These are phyloP conservation scores for Drosophila parvula DNA, from an alignment of 1,140 invertebrate species.

Conservation along the genomic window DNA sequence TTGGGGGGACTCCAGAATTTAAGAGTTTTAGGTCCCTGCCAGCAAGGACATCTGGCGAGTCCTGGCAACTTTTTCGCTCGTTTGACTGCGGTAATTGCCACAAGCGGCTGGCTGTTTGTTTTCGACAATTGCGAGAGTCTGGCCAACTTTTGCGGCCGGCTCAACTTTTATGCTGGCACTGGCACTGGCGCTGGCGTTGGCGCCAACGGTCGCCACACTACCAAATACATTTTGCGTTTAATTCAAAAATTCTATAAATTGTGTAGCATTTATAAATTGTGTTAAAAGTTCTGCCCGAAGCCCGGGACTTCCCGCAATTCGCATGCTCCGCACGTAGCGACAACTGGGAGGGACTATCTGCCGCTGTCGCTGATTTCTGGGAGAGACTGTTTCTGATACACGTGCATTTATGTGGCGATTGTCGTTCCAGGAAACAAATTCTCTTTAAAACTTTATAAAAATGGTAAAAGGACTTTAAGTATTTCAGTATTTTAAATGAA, in stretches of 20 bases:
- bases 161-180: constrained; percentile 63
- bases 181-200: constrained; percentile 7
- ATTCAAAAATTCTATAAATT: constrained; percentile 81
- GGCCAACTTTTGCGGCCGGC: constrained; percentile 26
- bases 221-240: constrained; percentile 58
- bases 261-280: constrained; percentile 76
- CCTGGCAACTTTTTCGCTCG: constrained; percentile 48
- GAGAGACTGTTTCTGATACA: constrained; percentile 29
- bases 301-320: constrained; percentile 50
- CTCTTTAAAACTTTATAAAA: background rate
- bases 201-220: constrained; percentile 23
- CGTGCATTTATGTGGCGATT: constrained; percentile 8
- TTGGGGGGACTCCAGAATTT: constrained; percentile 21
- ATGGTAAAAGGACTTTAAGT: background rate
- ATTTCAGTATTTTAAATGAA: no score
- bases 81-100: constrained; percentile 67
- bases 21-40: constrained; percentile 13
- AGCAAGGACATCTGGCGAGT: constrained; percentile 21
- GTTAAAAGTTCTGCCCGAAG: constrained; percentile 71
- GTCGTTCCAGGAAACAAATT: background rate
- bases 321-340: constrained; percentile 67
- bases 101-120: constrained; percentile 64
- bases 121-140: constrained; percentile 36
- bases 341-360: constrained; percentile 35
- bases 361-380: constrained; percentile 61